These are phyloP conservation scores for Sprattus sprattus DNA, from an alignment of 2,113 vertebrate genomes.

Conservation along the genomic window DNA sequence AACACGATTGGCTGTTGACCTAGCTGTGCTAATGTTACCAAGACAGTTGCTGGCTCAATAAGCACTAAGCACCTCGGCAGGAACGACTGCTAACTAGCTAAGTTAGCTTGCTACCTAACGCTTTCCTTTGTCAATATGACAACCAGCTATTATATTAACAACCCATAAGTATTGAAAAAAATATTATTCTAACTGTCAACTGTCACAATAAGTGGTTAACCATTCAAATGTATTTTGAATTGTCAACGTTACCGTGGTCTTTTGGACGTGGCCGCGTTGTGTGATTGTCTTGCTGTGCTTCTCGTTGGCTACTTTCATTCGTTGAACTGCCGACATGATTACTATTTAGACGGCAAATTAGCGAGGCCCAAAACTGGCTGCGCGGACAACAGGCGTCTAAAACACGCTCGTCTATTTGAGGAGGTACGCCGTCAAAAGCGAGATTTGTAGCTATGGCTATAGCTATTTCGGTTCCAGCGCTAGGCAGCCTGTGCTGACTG, in stretches of 20 bases:
- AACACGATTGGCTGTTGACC: not conserved
- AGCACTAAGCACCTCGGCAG: not conserved
- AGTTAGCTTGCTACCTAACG: not conserved
- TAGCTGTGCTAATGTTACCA: not conserved
- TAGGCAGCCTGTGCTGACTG: slow-evolving; percentile 4
- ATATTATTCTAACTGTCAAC: not conserved
- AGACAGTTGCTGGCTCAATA: not conserved
- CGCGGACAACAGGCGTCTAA: not conserved
- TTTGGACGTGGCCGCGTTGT: slow-evolving; percentile 77
- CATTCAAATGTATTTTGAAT: not conserved
- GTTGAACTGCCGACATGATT: slow-evolving; percentile 76
- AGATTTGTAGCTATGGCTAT: not conserved
- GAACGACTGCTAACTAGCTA: not conserved
- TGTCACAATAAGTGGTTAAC: not conserved
- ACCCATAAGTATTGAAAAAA: not conserved
- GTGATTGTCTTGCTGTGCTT: slow-evolving; percentile 80
- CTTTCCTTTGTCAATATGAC: not conserved
- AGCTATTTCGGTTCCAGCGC: not conserved
- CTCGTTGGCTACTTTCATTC: slow-evolving; percentile 81
- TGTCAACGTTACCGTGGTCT: slow-evolving; percentile 64
- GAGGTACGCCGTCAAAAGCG: not conserved
- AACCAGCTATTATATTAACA: not conserved
- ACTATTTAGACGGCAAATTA: not conserved
- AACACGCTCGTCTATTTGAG: not conserved
- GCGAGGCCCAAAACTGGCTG: not conserved